These are phyloP conservation scores for Theropithecus gelada DNA, from an alignment of 2,113 vertebrate species.

Conservation along the genomic window DNA sequence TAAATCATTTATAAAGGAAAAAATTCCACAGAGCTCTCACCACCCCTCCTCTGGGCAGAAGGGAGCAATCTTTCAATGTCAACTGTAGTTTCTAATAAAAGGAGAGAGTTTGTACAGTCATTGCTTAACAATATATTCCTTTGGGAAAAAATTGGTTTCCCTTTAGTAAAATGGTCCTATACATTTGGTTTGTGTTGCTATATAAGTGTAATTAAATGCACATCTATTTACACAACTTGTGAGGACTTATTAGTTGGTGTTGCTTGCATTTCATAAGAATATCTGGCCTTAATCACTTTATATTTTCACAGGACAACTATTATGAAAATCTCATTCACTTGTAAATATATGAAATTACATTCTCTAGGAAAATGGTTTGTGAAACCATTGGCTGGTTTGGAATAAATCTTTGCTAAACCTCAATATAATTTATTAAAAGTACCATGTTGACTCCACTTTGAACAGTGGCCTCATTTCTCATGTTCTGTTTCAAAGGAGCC, in stretches of 20 bases:
- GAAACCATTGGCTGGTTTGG: constrained; percentile 46
- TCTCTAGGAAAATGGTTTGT: background rate
- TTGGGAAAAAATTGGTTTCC: background rate
- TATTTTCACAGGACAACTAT: constrained; percentile 45
- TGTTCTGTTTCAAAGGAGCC: constrained; percentile 88
- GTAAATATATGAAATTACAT: constrained; percentile 37
- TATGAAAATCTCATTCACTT: constrained; percentile 41
- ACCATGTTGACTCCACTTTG: constrained; percentile 74
- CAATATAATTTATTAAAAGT: constrained; percentile 63
- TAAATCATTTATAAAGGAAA: constrained; percentile 53
- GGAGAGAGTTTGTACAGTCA: background rate
- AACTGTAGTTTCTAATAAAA: constrained; percentile 7
- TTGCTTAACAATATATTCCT: background rate
- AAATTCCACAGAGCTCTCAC: background rate
- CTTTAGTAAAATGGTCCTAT: constrained; percentile 38
- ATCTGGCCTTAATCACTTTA: constrained; percentile 18
- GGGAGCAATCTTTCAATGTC: background rate
- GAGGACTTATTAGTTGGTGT: background rate
- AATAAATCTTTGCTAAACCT: constrained; percentile 56
- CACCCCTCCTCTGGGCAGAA: background rate
- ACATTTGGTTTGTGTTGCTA: constrained; percentile 36
- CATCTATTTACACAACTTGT: constrained; percentile 39
- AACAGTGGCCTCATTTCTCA: constrained; percentile 74
- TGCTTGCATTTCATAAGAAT: constrained; percentile 49
- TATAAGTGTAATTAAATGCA: background rate